phyloP scores from a whole-genome alignment of 2,888 invertebrate genomes.

The Spilosoma lubricipeda region DNA sequence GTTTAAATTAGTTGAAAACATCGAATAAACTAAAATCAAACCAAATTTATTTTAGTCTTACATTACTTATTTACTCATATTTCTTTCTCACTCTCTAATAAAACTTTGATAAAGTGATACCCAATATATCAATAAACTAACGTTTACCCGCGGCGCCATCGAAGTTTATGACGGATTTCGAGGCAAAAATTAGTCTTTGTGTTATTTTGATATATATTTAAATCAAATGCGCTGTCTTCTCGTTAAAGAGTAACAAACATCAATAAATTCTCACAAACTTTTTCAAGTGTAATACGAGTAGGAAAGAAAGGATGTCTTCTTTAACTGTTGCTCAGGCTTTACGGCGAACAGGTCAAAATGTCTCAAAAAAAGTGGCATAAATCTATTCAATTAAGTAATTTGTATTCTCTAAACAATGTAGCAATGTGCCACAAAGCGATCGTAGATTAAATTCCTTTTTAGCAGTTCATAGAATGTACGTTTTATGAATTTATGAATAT shows the following conservation, averaged over 20 bases:
- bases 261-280: too few species aligned
- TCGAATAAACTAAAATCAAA: neutral
- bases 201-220: too few species aligned
- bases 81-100: neutral
- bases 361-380: conserved; percentile 25
- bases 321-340: conserved; percentile 27
- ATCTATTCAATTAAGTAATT: conserved; percentile 46
- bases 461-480: conserved; percentile 49
- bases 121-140: conserved; percentile 2
- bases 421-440: conserved; percentile 46
- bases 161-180: too few species aligned
- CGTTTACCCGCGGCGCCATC: too few species aligned
- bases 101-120: neutral
- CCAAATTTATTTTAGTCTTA: neutral
- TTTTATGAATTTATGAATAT: conserved; percentile 48
- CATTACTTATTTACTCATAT: neutral
- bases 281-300: too few species aligned
- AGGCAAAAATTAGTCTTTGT: too few species aligned
- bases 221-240: too few species aligned
- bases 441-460: conserved; percentile 44
- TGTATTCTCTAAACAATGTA: conserved; percentile 46
- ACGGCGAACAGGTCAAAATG: conserved; percentile 32
- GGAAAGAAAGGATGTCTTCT: neutral
- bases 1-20: neutral
- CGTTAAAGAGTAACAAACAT: too few species aligned